Percentiles rank a stretch among this genome's conserved stretches.
These are phyloP conservation scores for Myxocyprinus asiaticus DNA, from an alignment of 2,113 vertebrate species.

Conservation along the genomic window DNA sequence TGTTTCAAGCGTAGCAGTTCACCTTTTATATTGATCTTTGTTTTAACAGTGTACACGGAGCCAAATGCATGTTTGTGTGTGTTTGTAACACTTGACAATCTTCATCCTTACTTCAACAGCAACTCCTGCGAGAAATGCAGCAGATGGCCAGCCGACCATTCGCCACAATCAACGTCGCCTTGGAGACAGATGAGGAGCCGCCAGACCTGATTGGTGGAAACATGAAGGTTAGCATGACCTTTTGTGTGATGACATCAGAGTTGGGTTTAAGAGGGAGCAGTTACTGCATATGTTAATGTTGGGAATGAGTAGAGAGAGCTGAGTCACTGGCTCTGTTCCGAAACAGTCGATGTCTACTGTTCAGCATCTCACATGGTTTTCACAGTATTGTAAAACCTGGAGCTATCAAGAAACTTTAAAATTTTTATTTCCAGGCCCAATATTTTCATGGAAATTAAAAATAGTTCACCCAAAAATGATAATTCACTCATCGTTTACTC, in stretches of 20 bases:
- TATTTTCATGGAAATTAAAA: background rate
- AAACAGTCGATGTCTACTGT: background rate
- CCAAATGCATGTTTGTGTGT: background rate
- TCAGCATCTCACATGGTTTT: background rate
- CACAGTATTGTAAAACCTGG: background rate
- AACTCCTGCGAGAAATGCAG: constrained; percentile 99
- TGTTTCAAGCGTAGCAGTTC: background rate
- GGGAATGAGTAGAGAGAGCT: constrained; percentile 24
- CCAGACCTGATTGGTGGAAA: constrained; percentile 98
- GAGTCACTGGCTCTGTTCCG: constrained; percentile 21
- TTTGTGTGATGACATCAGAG: constrained; percentile 15
- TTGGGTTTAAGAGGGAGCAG: constrained; percentile 11
- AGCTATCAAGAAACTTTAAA: background rate
- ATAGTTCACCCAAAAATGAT: too few relatives aligned
- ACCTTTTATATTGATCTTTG: constrained; percentile 9
- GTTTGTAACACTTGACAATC: constrained; percentile 45
- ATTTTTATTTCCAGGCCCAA: background rate
- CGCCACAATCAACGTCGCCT: constrained; percentile 96
- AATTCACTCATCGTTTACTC: too few relatives aligned
- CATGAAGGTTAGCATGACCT: constrained; percentile 86
- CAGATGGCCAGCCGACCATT: constrained; percentile 99
- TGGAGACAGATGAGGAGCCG: constrained; percentile 97
- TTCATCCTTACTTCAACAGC: constrained; percentile 75
- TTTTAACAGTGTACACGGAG: background rate
- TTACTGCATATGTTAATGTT: constrained; percentile 38